Conservation (phyloP, 2,888 invertebrate species). For the Chymomyza caudatula region DNA sequence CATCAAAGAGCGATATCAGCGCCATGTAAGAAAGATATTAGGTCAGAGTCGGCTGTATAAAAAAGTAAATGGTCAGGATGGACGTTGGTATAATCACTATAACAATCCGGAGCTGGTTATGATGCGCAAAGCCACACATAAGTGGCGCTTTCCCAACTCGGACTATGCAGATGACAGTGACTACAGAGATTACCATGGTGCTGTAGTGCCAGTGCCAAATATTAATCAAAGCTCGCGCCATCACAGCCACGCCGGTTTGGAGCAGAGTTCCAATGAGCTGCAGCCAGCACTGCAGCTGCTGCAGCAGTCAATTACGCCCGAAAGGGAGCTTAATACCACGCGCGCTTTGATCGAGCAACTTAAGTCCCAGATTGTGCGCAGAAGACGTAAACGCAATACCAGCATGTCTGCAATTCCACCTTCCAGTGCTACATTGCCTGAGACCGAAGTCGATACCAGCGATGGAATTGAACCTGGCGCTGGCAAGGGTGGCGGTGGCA, state of each 20-base stretch:
- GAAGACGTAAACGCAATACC: conserved; percentile 61
- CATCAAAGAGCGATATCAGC: conserved; percentile 74
- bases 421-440: conserved; percentile 31
- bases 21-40: conserved; percentile 74
- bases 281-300: conserved; percentile 17
- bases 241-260: conserved; percentile 25
- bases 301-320: background rate
- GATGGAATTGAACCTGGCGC: conserved; percentile 48
- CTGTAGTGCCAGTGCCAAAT: conserved; percentile 55
- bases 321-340: conserved; percentile 28
- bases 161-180: conserved; percentile 46
- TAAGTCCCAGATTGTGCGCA: conserved; percentile 72
- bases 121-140: conserved; percentile 58
- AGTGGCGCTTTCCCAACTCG: conserved; percentile 47
- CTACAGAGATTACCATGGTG: conserved; percentile 17
- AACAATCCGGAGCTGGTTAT: conserved; percentile 62
- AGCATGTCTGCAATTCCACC: conserved; percentile 33
- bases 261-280: conserved; percentile 33
- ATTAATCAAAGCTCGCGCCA: conserved; percentile 57
- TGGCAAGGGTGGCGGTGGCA: conserved; percentile 51
- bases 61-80: conserved; percentile 49
- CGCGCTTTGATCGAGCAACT: conserved; percentile 64
- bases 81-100: conserved; percentile 62
- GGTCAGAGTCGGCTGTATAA: conserved; percentile 54
- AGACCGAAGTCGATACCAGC: conserved; percentile 54